Conservation (phyloP, 2,113 vertebrate species). For the Plotosus lineatus region DNA sequence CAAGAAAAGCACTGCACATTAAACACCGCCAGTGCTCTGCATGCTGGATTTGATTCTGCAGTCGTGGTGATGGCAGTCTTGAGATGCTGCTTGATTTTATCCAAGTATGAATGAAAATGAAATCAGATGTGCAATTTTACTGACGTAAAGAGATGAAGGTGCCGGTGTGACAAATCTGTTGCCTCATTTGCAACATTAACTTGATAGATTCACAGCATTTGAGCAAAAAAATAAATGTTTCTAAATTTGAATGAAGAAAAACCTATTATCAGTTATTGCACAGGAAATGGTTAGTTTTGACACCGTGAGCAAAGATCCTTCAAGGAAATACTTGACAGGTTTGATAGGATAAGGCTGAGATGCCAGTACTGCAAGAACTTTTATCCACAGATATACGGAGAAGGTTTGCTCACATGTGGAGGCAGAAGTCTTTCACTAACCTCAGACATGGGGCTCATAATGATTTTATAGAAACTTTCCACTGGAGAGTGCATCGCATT, state of each 20-base stretch:
- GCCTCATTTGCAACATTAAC: background rate
- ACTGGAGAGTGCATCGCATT: background rate
- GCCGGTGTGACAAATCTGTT: background rate
- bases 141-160: background rate
- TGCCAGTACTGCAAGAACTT: background rate
- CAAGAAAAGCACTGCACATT: background rate
- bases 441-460: background rate
- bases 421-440: background rate
- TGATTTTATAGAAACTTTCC: constrained; percentile 8
- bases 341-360: background rate
- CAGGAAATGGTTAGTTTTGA: background rate
- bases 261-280: background rate
- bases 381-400: background rate
- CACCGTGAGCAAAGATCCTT: background rate
- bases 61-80: background rate
- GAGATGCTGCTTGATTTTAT: background rate
- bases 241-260: background rate
- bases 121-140: background rate
- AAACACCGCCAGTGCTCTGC: background rate
- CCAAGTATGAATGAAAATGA: background rate
- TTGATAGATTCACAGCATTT: background rate
- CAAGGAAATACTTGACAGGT: background rate
- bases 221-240: background rate
- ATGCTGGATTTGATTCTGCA: too few relatives aligned
- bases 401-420: background rate